Evolutionary conservation across 2,888 invertebrate genomes (phyloP).

Genomic region (Microchrysa polita): DNA sequence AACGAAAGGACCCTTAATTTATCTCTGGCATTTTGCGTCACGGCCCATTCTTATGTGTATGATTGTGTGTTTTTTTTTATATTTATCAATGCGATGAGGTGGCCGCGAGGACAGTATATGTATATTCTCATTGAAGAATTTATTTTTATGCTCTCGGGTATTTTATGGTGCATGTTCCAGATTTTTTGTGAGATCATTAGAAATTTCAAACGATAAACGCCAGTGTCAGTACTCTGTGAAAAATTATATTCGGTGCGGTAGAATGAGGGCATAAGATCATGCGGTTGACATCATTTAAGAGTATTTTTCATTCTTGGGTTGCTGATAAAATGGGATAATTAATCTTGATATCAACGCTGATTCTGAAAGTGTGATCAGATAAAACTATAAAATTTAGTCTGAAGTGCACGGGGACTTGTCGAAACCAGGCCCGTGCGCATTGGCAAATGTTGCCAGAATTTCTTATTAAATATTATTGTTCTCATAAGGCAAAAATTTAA

Average conservation of each 20-base stretch:
- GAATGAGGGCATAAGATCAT: neutral
- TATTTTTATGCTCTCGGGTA: constrained; percentile 28
- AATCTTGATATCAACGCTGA: neutral
- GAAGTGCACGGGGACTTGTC: too few species aligned
- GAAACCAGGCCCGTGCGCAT: too few species aligned
- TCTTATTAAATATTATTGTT: too few species aligned
- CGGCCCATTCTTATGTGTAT: constrained; percentile 45
- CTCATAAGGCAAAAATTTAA: too few species aligned
- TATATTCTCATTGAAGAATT: constrained; percentile 9
- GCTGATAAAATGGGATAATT: neutral
- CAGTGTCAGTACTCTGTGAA: constrained; percentile 10
- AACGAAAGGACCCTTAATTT: constrained; percentile 51
- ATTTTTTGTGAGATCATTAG: constrained; percentile 28
- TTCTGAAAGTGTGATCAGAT: too few species aligned
- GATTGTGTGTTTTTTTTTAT: constrained; percentile 47
- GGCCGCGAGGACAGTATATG: neutral
- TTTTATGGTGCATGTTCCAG: constrained; percentile 30
- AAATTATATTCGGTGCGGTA: neutral
- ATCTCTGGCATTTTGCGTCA: constrained; percentile 47
- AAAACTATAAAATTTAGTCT: too few species aligned
- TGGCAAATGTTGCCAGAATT: too few species aligned
- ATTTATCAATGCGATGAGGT: too few species aligned
- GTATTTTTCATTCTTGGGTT: constrained; percentile 3
- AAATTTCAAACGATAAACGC: constrained; percentile 1
- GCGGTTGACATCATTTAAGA: constrained; percentile 2